Base-by-base conservation (phyloP, 1,140 invertebrate genomes). In the Alviniconcha marisindica region DNA sequence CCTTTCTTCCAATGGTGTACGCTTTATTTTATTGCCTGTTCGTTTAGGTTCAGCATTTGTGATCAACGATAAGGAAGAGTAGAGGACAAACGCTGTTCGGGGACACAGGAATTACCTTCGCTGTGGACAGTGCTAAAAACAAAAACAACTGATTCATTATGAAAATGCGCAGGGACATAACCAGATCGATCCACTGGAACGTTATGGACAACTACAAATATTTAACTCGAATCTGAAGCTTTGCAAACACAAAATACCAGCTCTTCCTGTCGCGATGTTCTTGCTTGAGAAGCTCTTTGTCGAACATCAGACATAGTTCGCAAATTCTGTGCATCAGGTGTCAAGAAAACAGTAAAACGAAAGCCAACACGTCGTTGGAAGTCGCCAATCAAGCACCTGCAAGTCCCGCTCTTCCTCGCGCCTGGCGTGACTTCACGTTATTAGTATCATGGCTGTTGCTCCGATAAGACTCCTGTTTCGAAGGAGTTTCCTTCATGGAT, bases 361-460 rank as follows among this genome's bases (percentile, higher is more conserved):
- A 76, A 76, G 73, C 73, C 44, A 51, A 76, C 69, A 40, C 44
- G 44, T 48, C 44, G 7, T n/a, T 48, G 44, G 44, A 48, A 48
- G 33, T 71, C 2, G 73, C 33, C 73, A 48, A 24, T 76, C 73
- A 54, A 76, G 73, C 73, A 76, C 73, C 38, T 42, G 14, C 38
- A 42, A n/a, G 0, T 80, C 78, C 60, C 78, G 78, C 40, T 36
- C 31, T 40, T 38, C 15, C 78, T n/a, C 78, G 60, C 56, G 31
- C 38, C n/a, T 0, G n/a, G 18, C 73, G 81, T 40, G 81, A 82
- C 1, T 40, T 74, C 28, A 33, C 42, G 56, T 31, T 36, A 54
- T 14, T 38, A 40, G 48, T 54, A 76, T 82, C 71, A 82, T 82
- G 81, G 81, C 81, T 54, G 71, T 60, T 74, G n/a, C 81, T 63